Evolutionary conservation across 2,888 invertebrate species (phyloP).

Genomic region (Erebia ligea): DNA sequence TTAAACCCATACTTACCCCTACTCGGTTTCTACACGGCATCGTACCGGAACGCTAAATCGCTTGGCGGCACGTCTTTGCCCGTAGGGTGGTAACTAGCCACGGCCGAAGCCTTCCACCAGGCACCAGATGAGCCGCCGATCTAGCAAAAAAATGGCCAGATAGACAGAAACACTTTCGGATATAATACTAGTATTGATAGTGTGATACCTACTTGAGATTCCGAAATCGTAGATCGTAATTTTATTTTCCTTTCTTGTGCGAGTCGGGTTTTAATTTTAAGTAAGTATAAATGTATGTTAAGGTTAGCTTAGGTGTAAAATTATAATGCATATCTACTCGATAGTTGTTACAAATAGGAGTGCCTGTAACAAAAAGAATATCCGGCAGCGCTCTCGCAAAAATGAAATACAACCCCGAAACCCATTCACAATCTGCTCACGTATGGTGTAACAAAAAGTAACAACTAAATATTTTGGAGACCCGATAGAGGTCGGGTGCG

Average conservation of each 20-base stretch:
- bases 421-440: constrained; percentile 78
- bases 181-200: too few species aligned
- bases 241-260: neutral
- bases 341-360: constrained; percentile 1
- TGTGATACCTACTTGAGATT: too few species aligned
- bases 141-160: too few species aligned
- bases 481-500: constrained; percentile 78
- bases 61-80: too few species aligned
- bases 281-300: too few species aligned
- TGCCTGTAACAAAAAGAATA: neutral
- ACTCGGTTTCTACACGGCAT: too few species aligned
- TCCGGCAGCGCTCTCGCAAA: constrained; percentile 15
- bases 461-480: constrained; percentile 82
- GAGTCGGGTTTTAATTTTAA: neutral
- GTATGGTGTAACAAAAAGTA: constrained; percentile 79
- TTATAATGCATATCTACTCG: neutral
- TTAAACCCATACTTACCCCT: too few species aligned
- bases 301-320: neutral
- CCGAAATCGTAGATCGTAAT: neutral
- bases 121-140: too few species aligned
- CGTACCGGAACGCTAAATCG: too few species aligned
- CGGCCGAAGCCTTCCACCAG: too few species aligned
- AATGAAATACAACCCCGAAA: constrained; percentile 54
- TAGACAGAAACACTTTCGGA: too few species aligned
- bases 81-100: too few species aligned